A percentile compares a stretch with the other conserved stretches of the same genome.
Evolutionary conservation across 2,797 vertebrate species (phyloP).

Genomic region (Tarsius wallacei): DNA sequence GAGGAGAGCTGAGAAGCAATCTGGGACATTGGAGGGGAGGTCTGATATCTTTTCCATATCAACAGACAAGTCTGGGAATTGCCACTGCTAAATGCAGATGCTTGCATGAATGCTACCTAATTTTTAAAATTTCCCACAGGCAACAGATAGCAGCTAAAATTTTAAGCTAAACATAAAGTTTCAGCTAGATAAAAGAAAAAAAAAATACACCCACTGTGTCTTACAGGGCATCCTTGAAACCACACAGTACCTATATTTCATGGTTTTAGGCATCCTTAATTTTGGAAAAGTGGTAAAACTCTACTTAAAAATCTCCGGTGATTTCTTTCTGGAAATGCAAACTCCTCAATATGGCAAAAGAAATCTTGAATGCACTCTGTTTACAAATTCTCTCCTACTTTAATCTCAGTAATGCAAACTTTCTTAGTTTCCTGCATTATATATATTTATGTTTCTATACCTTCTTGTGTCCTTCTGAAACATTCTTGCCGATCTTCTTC

Average conservation of each 20-base stretch:
- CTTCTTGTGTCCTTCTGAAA: conserved; percentile 68
- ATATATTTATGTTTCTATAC: conserved; percentile 19
- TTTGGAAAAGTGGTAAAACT: conserved; percentile 41
- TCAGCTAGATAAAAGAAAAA: not conserved
- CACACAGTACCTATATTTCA: not conserved
- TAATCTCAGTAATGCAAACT: not conserved
- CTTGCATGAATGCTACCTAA: not conserved
- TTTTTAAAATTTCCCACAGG: conserved; percentile 16
- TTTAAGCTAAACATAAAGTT: conserved; percentile 50
- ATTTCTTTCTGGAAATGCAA: conserved; percentile 55
- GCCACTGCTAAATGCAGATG: not conserved
- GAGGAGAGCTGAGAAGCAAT: not conserved
- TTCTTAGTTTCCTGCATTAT: conserved; percentile 38
- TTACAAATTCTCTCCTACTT: not conserved
- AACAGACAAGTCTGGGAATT: not conserved
- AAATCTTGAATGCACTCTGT: conserved; percentile 25
- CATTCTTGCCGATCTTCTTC: conserved; percentile 35
- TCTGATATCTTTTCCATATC: not conserved
- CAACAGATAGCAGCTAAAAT: not conserved
- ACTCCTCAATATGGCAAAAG: conserved; percentile 5
- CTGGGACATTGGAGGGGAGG: not conserved
- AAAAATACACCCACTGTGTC: not conserved
- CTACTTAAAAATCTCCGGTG: conserved; percentile 60
- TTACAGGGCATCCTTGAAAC: conserved; percentile 34
- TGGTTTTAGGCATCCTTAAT: conserved; percentile 41